phyloP scores from a whole-genome alignment of 2,888 invertebrate species.

The Ornithoptera alexandrae region DNA sequence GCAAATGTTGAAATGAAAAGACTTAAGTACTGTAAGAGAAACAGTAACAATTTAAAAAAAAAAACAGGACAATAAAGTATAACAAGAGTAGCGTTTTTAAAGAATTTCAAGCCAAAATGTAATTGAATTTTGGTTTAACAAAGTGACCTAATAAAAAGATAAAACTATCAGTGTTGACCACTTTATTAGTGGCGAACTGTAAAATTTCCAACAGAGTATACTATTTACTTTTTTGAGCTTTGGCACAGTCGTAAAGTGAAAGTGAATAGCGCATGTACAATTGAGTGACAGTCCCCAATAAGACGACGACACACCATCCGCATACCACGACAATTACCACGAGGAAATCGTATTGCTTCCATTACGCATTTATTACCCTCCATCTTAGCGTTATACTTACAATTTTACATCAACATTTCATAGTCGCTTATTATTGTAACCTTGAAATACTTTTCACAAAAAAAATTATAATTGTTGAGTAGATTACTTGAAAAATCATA shows the following conservation, averaged over 20 bases:
- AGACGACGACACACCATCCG: slow-evolving; percentile 76
- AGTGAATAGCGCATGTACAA: slow-evolving; percentile 75
- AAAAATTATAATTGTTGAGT: no score
- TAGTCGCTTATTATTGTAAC: no score
- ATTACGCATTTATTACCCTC: slow-evolving; percentile 37
- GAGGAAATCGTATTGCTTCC: slow-evolving; percentile 74
- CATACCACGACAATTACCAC: slow-evolving; percentile 78
- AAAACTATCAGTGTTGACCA: background rate
- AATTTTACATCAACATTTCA: background rate
- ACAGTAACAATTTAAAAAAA: no score
- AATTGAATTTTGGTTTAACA: background rate
- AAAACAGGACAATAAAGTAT: no score
- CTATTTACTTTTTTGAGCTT: slow-evolving; percentile 16
- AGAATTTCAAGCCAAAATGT: background rate
- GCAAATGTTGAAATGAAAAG: background rate
- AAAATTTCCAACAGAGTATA: slow-evolving; percentile 6
- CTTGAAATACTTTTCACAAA: no score
- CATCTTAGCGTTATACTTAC: slow-evolving; percentile 2
- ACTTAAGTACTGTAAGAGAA: no score
- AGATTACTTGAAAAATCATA: no score
- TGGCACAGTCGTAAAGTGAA: slow-evolving; percentile 70
- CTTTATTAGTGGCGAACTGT: background rate
- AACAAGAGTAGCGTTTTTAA: background rate
- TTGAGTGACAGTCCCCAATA: slow-evolving; percentile 69
- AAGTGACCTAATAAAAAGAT: background rate